phyloP scores from a whole-genome alignment of 2,113 vertebrate species.

The Dolichallabes microphthalmus region DNA sequence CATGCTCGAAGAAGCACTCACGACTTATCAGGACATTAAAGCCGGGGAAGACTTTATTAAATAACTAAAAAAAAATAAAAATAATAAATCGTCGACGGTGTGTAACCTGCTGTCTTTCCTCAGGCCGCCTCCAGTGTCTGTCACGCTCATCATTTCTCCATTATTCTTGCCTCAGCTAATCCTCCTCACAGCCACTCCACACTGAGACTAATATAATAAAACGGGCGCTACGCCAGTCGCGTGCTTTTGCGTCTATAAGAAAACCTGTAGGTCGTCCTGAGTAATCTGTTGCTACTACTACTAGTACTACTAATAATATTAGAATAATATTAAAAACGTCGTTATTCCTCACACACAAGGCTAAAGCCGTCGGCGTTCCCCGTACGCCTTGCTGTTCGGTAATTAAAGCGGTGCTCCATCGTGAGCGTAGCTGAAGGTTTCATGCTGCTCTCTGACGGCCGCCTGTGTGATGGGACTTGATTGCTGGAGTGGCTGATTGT shows the following conservation, averaged over 20 bases:
- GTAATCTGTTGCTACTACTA: no score
- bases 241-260: neutral
- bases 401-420: constrained; percentile 46
- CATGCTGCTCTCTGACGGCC: constrained; percentile 40
- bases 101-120: neutral
- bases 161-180: constrained; percentile 41
- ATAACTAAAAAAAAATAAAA: neutral
- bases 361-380: neutral
- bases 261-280: neutral
- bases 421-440: constrained; percentile 14
- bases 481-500: constrained; percentile 21
- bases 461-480: constrained; percentile 36
- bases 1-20: neutral
- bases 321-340: neutral
- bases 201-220: constrained; percentile 22
- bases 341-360: neutral
- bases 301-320: neutral
- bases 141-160: constrained; percentile 36
- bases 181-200: constrained; percentile 34
- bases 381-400: constrained; percentile 31
- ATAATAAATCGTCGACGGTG: constrained; percentile 7
- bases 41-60: constrained; percentile 28
- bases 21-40: constrained; percentile 5
- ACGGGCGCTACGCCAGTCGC: constrained; percentile 11
- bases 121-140: constrained; percentile 11